Evolutionary conservation across 2,888 invertebrate species (phyloP).

Genomic region (Linyphia triangularis): DNA sequence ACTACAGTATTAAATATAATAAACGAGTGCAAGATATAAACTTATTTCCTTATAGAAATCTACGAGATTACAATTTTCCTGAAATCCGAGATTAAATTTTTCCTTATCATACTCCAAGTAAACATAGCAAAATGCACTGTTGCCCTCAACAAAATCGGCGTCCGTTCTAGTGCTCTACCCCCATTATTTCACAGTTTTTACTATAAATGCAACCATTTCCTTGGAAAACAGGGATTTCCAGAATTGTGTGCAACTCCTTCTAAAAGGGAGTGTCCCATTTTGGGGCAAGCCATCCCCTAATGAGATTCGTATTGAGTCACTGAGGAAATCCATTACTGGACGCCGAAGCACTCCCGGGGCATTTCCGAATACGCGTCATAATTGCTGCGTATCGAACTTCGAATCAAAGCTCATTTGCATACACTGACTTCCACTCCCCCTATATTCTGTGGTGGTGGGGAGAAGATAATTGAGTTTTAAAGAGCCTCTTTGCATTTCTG

Average conservation of each 20-base stretch:
- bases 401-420: constrained; percentile 59
- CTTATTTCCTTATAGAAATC: no score
- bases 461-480: constrained; percentile 44
- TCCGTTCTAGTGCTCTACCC: no score
- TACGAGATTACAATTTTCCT: no score
- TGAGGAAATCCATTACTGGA: constrained; percentile 51
- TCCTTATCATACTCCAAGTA: no score
- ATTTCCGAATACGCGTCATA: constrained; percentile 30
- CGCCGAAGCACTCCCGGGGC: constrained; percentile 16
- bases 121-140: no score
- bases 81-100: no score
- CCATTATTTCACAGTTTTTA: no score
- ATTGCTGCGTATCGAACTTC: constrained; percentile 40
- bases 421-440: background rate
- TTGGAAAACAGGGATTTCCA: background rate
- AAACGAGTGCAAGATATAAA: no score
- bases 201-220: background rate
- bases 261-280: background rate
- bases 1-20: no score
- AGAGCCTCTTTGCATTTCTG: constrained; percentile 23
- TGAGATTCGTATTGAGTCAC: constrained; percentile 55
- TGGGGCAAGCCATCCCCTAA: background rate
- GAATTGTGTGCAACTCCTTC: background rate
- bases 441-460: background rate
- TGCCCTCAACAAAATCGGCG: no score